Base-by-base conservation (phyloP, 1,140 invertebrate genomes). In the Lanistes nyassanus region DNA sequence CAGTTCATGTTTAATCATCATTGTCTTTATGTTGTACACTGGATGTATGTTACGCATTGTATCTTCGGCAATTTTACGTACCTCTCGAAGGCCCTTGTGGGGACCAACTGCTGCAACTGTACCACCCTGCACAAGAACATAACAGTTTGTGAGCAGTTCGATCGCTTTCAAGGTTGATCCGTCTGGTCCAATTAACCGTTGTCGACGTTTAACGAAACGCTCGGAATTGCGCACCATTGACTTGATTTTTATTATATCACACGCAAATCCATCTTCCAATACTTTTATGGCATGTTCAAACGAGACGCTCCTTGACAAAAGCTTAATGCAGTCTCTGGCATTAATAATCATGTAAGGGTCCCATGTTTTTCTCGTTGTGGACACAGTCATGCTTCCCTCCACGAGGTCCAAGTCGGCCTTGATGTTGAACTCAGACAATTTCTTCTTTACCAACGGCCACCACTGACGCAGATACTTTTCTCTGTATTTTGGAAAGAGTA, bases 281-380 rank as follows among this genome's bases (percentile, higher is more conserved):
- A 93, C 86, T 71, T 88, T 82, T 29, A 90, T 78, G 31, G 92
- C 92, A 89, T 99, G 97, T 89, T 99, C 98, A 85, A 95, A 97
- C 0, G 98, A 97, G 23, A 99, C 98, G 89, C 97, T 98, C 82
- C 98, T 90, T 2, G 98, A 96, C 75, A 99, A 87, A 4, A 99
- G 90, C 88, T 98, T 98, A 75, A 99, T 96, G 89, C 99, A 92
- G 88, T 99, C 98, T 79, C 98, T 92, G 13, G 97, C 96, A 90
- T 99, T 99, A 13, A 99, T 92, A 62, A 99, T 96, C 60, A 98
- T 95, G 80, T 96, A 99, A 0, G 98, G 98, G 92, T 99, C 98
- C 96, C 96, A 99, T 2, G 98, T 99, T 91, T 99, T 98, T 68
- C 96, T 92, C 0, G 97, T 99, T 0, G 98, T 99, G 86, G 92